phyloP scores from a whole-genome alignment of 2,888 invertebrate species.

The Spialia ferax region DNA sequence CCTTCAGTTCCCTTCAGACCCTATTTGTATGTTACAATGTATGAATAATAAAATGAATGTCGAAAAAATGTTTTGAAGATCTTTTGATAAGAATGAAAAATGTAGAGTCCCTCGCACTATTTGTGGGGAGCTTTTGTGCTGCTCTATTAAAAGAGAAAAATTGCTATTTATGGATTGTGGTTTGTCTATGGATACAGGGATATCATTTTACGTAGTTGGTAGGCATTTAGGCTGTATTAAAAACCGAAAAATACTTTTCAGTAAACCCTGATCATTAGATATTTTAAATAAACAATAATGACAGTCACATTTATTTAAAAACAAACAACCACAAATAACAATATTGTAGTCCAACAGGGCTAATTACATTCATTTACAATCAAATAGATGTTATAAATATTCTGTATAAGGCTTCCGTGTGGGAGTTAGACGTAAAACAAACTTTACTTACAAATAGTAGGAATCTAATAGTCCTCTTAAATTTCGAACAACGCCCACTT shows the following conservation, averaged over 20 bases:
- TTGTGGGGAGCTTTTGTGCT: neutral
- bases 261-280: no score
- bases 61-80: conserved; percentile 6
- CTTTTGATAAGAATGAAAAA: conserved; percentile 2
- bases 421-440: conserved; percentile 28
- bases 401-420: conserved; percentile 19
- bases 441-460: neutral
- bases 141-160: neutral
- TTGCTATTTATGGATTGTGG: neutral
- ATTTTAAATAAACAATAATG: neutral
- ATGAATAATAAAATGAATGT: neutral
- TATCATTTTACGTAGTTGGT: no score
- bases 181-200: no score
- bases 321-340: neutral
- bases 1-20: conserved; percentile 6
- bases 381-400: conserved; percentile 40
- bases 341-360: conserved; percentile 12
- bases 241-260: no score
- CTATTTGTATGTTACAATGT: conserved; percentile 9
- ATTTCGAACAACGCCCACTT: conserved; percentile 26
- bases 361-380: conserved; percentile 39
- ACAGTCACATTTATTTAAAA: neutral
- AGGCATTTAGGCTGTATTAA: no score
- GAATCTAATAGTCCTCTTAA: neutral
- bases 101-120: conserved; percentile 1